Base-by-base conservation (phyloP, 1,140 invertebrate genomes). In the Drosophila sproati region DNA sequence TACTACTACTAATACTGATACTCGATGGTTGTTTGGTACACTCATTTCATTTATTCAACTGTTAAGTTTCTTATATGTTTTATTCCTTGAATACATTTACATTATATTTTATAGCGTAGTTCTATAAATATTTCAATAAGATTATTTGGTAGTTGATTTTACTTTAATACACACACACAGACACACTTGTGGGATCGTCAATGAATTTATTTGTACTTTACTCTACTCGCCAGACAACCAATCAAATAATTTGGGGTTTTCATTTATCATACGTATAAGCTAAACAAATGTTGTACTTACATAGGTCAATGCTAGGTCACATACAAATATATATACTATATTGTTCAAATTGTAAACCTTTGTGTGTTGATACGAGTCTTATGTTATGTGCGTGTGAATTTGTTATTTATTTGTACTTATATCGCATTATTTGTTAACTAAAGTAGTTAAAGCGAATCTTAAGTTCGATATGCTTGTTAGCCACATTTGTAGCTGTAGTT, bases 11-110 rank as follows among this genome's bases (percentile, higher is more conserved):
- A 91, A 62, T 85, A 89, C 69, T 85, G 61, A 73, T 64, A 70
- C 75, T 89, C 78, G 54, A 79, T 93, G 91, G 93, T 94, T 94
- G 93, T 94, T 94, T 94, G 94, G 93, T 94, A 93, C 92, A 77
- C 66, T 64, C 51, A 12, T 61, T 66, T 64, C 41, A 47, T 74
- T 67, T 93, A 93, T 73, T 91, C 80, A 93, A 93, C 91, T 92
- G 93, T 55, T 52, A 43, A 20, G 39, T 51, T 45, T 45, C 35
- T 67, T 28, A 4, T 57, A 20, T 60, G 29, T 51, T 0, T 3
- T 48, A 34, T 73, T 64, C 93, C 93, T 75, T 92, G 80, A 93
- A 93, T 3, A 54, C 88, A 92, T 93, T 93, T 72, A 45, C 31
- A 5, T 56, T 50, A 52, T 57, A 51, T 59, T 29, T 50, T 55